Conservation (phyloP, 2,797 vertebrate species). For the Furcifer pardalis region DNA sequence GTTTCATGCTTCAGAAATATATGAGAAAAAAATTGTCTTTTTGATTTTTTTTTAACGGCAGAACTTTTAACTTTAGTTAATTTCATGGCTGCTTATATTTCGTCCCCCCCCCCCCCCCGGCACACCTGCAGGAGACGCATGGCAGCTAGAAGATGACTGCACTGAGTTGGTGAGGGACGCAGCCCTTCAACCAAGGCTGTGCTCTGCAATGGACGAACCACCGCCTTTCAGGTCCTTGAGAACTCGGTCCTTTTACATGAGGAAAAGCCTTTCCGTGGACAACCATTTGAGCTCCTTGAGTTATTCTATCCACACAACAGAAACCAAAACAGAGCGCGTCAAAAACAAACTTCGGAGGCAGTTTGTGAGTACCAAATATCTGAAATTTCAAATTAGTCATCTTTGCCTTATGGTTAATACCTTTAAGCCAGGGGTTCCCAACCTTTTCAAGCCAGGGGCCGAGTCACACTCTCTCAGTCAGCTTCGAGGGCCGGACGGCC, state of each 20-base stretch:
- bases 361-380: conserved; percentile 82
- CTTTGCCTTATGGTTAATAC: background rate
- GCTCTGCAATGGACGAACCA: conserved; percentile 73
- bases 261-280: conserved; percentile 89
- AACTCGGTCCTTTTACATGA: conserved; percentile 84
- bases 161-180: conserved; percentile 58
- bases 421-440: background rate
- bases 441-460: too few relatives aligned
- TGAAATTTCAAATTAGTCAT: background rate
- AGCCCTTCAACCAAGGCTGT: conserved; percentile 70
- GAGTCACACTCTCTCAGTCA: too few relatives aligned
- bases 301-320: conserved; percentile 58
- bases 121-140: conserved; percentile 79
- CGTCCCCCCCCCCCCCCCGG: background rate
- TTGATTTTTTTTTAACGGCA: too few relatives aligned
- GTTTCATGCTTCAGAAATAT: background rate
- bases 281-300: conserved; percentile 83
- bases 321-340: conserved; percentile 61
- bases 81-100: background rate
- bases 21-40: background rate
- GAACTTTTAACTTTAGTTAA: background rate
- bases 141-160: conserved; percentile 83
- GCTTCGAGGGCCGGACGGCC: too few relatives aligned
- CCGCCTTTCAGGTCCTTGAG: conserved; percentile 85
- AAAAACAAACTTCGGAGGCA: conserved; percentile 90